phyloP scores from a whole-genome alignment of 2,797 vertebrate genomes.

The Trichosurus vulpecula region DNA sequence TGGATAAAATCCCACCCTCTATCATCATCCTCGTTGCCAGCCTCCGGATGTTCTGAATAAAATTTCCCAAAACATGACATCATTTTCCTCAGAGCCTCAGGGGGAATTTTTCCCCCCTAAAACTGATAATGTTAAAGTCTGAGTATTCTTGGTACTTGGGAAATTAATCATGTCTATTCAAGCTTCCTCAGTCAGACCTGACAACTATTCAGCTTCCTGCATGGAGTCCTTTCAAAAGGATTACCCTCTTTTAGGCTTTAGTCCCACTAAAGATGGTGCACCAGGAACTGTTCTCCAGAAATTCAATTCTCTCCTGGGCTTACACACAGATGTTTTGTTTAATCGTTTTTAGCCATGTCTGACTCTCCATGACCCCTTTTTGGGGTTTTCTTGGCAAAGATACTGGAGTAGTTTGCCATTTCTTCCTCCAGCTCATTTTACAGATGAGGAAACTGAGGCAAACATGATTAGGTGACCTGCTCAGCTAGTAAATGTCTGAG shows the following conservation, averaged over 20 bases:
- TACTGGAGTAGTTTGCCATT: neutral
- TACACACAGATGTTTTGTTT: neutral
- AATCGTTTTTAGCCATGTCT: neutral
- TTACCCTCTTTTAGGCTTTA: slow-evolving; percentile 9
- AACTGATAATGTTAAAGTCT: slow-evolving; percentile 21
- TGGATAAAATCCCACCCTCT: neutral
- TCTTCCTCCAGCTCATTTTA: neutral
- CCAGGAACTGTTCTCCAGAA: neutral
- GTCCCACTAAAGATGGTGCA: neutral
- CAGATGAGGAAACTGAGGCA: neutral
- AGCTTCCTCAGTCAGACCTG: slow-evolving; percentile 22
- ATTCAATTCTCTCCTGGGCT: slow-evolving; percentile 3
- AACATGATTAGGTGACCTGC: neutral
- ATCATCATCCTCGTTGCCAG: neutral
- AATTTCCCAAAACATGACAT: neutral
- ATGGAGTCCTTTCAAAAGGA: slow-evolving; percentile 23
- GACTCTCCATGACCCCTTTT: neutral
- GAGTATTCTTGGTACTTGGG: slow-evolving; percentile 23
- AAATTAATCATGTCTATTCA: slow-evolving; percentile 12
- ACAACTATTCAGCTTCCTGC: slow-evolving; percentile 20
- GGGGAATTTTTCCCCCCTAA: slow-evolving; percentile 25
- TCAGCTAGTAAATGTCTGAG: neutral
- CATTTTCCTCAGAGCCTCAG: slow-evolving; percentile 37
- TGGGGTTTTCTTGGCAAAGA: neutral
- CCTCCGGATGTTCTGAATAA: slow-evolving; percentile 16